phyloP scores from a whole-genome alignment of 2,797 vertebrate species.

The Lepidocolaptes lacrymiger region DNA sequence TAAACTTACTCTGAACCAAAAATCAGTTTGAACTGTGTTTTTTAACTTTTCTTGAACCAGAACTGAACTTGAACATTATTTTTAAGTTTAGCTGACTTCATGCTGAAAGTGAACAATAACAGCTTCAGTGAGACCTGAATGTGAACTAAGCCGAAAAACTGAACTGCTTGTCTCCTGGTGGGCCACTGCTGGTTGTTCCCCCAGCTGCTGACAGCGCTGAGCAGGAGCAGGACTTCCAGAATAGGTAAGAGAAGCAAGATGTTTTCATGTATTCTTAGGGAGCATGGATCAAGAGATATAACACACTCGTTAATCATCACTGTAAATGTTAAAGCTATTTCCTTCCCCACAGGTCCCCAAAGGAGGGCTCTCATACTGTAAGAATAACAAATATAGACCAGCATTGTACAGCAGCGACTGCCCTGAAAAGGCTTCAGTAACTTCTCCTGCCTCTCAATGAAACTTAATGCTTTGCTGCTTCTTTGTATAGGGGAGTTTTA shows the following conservation, averaged over 20 bases:
- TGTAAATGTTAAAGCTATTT: conserved; percentile 56
- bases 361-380: neutral
- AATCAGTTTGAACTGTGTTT: neutral
- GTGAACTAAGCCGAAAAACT: neutral
- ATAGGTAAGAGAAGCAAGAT: conserved; percentile 17
- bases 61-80: conserved; percentile 30
- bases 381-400: conserved; percentile 52
- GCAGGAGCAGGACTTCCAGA: neutral
- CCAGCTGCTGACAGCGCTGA: conserved; percentile 4
- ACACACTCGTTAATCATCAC: conserved; percentile 37
- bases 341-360: conserved; percentile 37
- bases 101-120: conserved; percentile 34
- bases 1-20: conserved; percentile 23
- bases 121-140: neutral
- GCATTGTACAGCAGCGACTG: neutral
- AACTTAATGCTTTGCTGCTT: neutral
- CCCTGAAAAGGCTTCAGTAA: conserved; percentile 8
- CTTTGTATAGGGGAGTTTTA: neutral
- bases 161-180: neutral
- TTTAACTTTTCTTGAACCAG: conserved; percentile 50
- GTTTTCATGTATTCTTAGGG: conserved; percentile 21
- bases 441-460: neutral
- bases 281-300: conserved; percentile 37
- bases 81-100: conserved; percentile 26
- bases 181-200: neutral